Evolutionary conservation across 2,797 vertebrate species (phyloP).

Genomic region (Cossypha niveicapilla): DNA sequence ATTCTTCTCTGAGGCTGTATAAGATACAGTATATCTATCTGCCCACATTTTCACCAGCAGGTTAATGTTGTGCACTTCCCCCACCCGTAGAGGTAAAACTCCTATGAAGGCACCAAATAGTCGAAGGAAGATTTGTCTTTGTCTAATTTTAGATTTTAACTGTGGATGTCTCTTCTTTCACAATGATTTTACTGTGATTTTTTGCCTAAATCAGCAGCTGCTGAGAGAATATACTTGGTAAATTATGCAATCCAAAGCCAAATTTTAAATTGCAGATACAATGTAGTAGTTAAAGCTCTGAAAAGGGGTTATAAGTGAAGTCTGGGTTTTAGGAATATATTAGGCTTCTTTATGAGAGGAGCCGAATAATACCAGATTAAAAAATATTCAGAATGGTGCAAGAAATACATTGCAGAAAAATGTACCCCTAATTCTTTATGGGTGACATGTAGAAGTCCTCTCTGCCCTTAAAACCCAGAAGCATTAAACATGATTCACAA

Average conservation of each 20-base stretch:
- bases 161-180: not conserved
- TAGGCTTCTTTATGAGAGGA: not conserved
- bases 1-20: not conserved
- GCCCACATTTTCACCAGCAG: not conserved
- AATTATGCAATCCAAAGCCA: not conserved
- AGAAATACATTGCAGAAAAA: not conserved
- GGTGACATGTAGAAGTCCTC: not conserved
- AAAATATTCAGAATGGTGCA: not conserved
- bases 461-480: not conserved
- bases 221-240: not conserved
- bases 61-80: not conserved
- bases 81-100: not conserved
- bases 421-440: not conserved
- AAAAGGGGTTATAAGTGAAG: not conserved
- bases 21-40: not conserved
- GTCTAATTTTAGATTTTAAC: not conserved
- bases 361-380: not conserved
- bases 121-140: not conserved
- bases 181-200: not conserved
- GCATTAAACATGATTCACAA: not conserved
- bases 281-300: not conserved
- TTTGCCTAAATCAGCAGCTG: not conserved
- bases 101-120: not conserved
- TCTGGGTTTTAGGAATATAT: not conserved
- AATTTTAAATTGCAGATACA: not conserved